These are phyloP conservation scores for Enteromius mattozi DNA, from an alignment of 2,797 vertebrate genomes.

Conservation along the genomic window DNA sequence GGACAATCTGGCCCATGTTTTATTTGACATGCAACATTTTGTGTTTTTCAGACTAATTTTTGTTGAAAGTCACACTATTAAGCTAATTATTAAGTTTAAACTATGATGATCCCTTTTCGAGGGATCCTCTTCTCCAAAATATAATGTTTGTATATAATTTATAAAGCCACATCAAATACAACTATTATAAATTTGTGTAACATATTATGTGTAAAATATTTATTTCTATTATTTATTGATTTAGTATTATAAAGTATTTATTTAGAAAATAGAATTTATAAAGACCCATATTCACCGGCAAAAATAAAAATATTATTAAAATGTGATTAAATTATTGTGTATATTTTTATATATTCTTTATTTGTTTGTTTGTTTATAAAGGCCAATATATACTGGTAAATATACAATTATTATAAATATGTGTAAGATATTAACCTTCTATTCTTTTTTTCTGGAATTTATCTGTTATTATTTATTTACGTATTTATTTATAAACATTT, in stretches of 20 bases:
- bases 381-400: not conserved
- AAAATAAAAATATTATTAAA: not conserved
- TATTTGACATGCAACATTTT: conserved; percentile 28
- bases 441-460: too few relatives aligned
- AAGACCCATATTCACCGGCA: not conserved
- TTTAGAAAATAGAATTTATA: not conserved
- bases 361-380: not conserved
- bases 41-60: conserved; percentile 34
- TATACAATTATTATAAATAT: not conserved
- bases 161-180: not conserved
- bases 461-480: too few relatives aligned
- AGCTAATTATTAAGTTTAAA: not conserved
- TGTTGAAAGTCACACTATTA: not conserved
- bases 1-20: conserved; percentile 24
- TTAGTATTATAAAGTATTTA: not conserved
- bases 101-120: not conserved
- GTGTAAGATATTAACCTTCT: not conserved
- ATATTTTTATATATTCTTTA: not conserved
- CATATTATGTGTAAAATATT: not conserved
- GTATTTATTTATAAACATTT: too few relatives aligned
- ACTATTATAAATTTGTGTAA: conserved; percentile 1
- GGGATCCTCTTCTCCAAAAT: not conserved
- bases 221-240: not conserved
- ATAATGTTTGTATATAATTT: not conserved
- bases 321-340: not conserved